Evolutionary conservation across 2,113 vertebrate genomes (phyloP).

Genomic region (Hystrix brachyura): DNA sequence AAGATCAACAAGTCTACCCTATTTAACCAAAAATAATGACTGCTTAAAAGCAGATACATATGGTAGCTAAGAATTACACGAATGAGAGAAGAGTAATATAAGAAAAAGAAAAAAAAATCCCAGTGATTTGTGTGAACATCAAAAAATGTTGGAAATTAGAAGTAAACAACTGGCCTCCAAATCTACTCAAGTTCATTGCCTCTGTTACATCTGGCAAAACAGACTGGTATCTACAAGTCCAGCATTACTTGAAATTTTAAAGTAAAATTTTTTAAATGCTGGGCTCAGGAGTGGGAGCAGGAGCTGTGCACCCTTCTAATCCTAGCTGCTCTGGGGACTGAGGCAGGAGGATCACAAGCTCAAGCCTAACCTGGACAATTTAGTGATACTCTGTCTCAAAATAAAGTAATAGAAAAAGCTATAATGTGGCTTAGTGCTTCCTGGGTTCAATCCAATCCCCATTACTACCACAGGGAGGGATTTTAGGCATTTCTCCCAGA

Average conservation of each 20-base stretch:
- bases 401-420: background rate
- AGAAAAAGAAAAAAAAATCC: background rate
- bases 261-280: slow-evolving; percentile 8
- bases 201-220: background rate
- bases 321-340: background rate
- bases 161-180: slow-evolving; percentile 20
- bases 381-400: background rate
- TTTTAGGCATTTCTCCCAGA: background rate
- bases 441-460: background rate
- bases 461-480: background rate
- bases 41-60: background rate
- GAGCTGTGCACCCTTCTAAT: background rate
- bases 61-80: background rate
- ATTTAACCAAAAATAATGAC: slow-evolving; percentile 9
- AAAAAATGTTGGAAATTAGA: background rate
- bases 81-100: background rate
- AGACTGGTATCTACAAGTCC: background rate
- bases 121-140: background rate
- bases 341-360: background rate
- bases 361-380: background rate
- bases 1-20: slow-evolving; percentile 31
- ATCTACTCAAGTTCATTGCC: background rate
- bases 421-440: background rate
- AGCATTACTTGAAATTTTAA: slow-evolving; percentile 26
- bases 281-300: background rate